A percentile compares a stretch with the other conserved stretches of the same genome.
phyloP scores from a whole-genome alignment of 1,140 invertebrate species.

The Zaprionus africanus region DNA sequence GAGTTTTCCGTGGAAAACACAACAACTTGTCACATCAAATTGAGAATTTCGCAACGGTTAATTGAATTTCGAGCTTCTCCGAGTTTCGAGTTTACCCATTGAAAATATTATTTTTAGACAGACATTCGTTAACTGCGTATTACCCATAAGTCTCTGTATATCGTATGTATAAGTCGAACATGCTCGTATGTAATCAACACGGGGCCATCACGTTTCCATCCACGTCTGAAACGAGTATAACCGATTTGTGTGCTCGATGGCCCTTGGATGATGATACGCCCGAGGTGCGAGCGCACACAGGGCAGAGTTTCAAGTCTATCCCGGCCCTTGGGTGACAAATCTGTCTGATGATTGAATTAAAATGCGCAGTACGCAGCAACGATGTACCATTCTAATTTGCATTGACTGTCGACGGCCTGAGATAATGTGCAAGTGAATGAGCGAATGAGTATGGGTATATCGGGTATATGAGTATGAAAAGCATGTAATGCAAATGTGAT shows the following conservation, averaged over 20 bases:
- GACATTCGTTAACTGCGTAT: constrained; percentile 50
- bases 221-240: constrained; percentile 11
- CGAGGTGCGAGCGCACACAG: constrained; percentile 34
- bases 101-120: constrained; percentile 15
- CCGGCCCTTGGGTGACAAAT: constrained; percentile 7
- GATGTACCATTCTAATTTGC: constrained; percentile 34
- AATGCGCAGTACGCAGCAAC: constrained; percentile 59
- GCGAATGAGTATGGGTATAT: constrained; percentile 4
- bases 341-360: constrained; percentile 10
- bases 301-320: constrained; percentile 25
- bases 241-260: constrained; percentile 26
- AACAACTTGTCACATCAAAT: background rate
- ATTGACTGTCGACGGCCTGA: constrained; percentile 27
- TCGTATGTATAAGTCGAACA: background rate
- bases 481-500: constrained; percentile 75
- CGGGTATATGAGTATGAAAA: constrained; percentile 16
- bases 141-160: constrained; percentile 5
- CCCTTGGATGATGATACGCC: constrained; percentile 26
- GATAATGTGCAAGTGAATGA: constrained; percentile 29
- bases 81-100: constrained; percentile 6
- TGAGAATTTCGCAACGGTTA: background rate
- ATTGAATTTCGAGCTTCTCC: constrained; percentile 5
- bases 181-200: constrained; percentile 23
- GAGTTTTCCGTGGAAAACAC: background rate
- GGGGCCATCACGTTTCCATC: constrained; percentile 27